Evolutionary conservation across 2,113 vertebrate genomes (phyloP).

Genomic region (Caracal caracal): DNA sequence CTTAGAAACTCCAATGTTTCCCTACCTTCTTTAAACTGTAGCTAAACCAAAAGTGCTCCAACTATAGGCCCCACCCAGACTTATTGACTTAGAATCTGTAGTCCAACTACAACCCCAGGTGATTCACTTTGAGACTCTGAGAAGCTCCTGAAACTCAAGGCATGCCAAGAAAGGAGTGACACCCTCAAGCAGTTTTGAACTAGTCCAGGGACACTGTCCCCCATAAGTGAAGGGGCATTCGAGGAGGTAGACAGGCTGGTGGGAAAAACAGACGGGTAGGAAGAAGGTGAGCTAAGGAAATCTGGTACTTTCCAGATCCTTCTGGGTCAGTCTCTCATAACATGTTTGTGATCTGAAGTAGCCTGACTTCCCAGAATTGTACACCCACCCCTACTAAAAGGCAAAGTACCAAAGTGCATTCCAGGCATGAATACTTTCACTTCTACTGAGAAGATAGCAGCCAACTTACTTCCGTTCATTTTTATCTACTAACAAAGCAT

Average conservation of each 20-base stretch:
- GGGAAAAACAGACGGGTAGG: neutral
- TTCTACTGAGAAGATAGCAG: neutral
- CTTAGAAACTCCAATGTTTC: neutral
- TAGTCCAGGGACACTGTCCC: neutral
- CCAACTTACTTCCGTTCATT: neutral
- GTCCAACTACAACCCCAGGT: neutral
- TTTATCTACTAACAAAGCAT: neutral
- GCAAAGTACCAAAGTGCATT: neutral
- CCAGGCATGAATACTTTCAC: constrained; percentile 46
- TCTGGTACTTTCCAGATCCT: constrained; percentile 12
- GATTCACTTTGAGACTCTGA: neutral
- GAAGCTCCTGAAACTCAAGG: neutral
- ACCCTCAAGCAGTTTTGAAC: neutral
- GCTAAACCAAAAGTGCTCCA: neutral
- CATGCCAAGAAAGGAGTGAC: neutral
- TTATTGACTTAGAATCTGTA: neutral
- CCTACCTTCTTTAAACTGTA: neutral
- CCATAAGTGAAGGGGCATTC: neutral
- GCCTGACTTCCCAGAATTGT: constrained; percentile 47
- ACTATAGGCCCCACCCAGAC: neutral
- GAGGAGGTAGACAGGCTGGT: neutral
- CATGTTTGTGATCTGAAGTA: neutral
- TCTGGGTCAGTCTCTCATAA: neutral
- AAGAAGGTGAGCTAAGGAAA: neutral
- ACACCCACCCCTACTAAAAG: neutral